Evolutionary conservation across 2,888 invertebrate genomes (phyloP).

Genomic region (Phengaris arion): DNA sequence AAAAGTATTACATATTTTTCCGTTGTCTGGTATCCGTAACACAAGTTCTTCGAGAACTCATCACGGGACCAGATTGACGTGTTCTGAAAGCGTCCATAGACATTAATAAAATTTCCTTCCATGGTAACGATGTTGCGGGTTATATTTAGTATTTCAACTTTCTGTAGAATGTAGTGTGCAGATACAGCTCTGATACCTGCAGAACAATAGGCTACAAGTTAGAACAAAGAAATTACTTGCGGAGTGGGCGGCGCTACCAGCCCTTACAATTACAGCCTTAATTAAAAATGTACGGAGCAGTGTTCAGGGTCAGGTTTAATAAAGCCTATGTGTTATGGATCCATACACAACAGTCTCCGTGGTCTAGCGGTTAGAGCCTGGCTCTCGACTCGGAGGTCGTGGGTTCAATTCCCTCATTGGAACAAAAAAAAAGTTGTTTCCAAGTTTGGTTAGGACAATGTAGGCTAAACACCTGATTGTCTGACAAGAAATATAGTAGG

Average conservation of each 20-base stretch:
- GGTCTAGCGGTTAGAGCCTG: too few relatives aligned
- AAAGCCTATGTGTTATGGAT: not conserved
- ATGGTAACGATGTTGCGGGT: not conserved
- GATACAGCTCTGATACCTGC: not conserved
- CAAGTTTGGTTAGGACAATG: too few relatives aligned
- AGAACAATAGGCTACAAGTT: slow-evolving; percentile 15
- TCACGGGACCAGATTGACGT: too few relatives aligned
- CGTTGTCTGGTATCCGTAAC: too few relatives aligned
- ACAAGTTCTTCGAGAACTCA: too few relatives aligned
- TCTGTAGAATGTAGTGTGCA: not conserved
- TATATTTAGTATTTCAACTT: not conserved
- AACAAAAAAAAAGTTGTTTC: too few relatives aligned
- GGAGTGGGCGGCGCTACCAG: slow-evolving; percentile 47
- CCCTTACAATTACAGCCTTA: slow-evolving; percentile 52
- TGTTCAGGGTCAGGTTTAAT: not conserved
- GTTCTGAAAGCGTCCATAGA: too few relatives aligned
- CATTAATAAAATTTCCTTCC: not conserved
- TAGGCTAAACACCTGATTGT: too few relatives aligned
- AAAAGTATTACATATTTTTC: too few relatives aligned
- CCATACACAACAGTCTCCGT: not conserved
- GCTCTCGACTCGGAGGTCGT: too few relatives aligned
- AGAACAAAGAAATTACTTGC: slow-evolving; percentile 68
- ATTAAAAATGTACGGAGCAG: slow-evolving; percentile 14
- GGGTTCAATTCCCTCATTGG: too few relatives aligned
- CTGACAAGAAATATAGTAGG: too few relatives aligned